Percentiles rank a stretch among this genome's conserved stretches.
Conservation (phyloP, 1,140 invertebrate species). For the Sesamia nonagrioides region DNA sequence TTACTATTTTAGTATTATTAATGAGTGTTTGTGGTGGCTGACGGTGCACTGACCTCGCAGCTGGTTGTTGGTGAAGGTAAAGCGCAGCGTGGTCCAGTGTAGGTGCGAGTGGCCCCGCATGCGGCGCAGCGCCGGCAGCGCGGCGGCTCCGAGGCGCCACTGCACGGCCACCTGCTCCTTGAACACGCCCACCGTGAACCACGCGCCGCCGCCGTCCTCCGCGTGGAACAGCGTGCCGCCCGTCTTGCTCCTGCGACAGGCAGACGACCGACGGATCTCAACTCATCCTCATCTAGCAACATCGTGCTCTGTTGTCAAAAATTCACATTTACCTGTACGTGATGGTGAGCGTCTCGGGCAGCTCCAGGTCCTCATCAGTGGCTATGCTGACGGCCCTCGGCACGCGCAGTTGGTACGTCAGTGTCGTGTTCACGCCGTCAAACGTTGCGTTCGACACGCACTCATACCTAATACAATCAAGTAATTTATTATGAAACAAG, state of each 20-base stretch:
- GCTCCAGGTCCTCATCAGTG: conserved; percentile 54
- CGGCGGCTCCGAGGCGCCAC: conserved; percentile 88
- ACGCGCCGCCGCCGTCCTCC: conserved; percentile 80
- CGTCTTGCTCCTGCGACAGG: conserved; percentile 89
- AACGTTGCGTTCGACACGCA: conserved; percentile 97
- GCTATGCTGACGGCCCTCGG: conserved; percentile 65
- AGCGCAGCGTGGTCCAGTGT: conserved; percentile 72
- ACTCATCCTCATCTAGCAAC: too few species aligned
- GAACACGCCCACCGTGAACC: conserved; percentile 92
- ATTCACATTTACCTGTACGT: conserved; percentile 71
- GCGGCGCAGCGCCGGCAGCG: conserved; percentile 80
- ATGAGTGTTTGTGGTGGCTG: too few species aligned
- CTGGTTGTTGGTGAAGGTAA: conserved; percentile 70
- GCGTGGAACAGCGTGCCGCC: conserved; percentile 91
- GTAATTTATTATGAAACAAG: too few species aligned
- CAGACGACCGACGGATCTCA: too few species aligned
- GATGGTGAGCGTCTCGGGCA: conserved; percentile 77
- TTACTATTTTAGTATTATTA: too few species aligned
- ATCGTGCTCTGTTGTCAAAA: too few species aligned
- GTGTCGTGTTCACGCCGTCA: conserved; percentile 90
- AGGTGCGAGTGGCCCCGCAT: conserved; percentile 88
- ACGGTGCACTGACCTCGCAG: conserved; percentile 59
- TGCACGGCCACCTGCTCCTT: conserved; percentile 90
- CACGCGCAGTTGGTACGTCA: conserved; percentile 87
- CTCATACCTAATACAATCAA: conserved; percentile 90